phyloP scores from a whole-genome alignment of 2,888 invertebrate genomes.

The Lobophora halterata region DNA sequence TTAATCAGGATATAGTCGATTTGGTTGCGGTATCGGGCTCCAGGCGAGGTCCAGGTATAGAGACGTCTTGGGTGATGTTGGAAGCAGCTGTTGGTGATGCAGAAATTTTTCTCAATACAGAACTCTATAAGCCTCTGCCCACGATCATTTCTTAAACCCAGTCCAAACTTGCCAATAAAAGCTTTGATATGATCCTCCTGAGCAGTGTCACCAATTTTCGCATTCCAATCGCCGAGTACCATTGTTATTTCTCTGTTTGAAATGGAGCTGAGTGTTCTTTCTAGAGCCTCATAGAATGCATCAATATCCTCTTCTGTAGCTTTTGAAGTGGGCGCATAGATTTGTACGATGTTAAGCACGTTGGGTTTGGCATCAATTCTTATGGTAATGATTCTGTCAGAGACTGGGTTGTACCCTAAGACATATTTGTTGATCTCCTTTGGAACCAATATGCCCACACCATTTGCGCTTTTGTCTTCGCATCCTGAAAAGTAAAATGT shows the following conservation, averaged over 20 bases:
- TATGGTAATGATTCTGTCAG: constrained; percentile 8
- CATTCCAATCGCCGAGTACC: constrained; percentile 4
- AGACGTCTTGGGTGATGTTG: constrained; percentile 19
- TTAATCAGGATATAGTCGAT: constrained; percentile 24
- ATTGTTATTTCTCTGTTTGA: constrained; percentile 16
- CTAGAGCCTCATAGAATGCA: constrained; percentile 11
- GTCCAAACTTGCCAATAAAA: constrained; percentile 1
- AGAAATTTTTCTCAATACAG: constrained; percentile 3
- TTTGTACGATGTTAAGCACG: constrained; percentile 19
- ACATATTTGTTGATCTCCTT: constrained; percentile 6
- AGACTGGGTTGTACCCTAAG: constrained; percentile 13
- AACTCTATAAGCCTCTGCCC: constrained; percentile 8
- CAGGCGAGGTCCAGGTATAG: constrained; percentile 22
- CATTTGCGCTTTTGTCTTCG: constrained; percentile 14
- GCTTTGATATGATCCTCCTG: background rate
- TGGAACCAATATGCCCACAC: constrained; percentile 17
- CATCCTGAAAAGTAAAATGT: constrained; percentile 20
- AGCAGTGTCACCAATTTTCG: background rate
- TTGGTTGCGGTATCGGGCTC: constrained; percentile 18
- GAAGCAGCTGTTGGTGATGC: constrained; percentile 17
- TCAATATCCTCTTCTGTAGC: constrained; percentile 18
- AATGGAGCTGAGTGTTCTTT: constrained; percentile 3
- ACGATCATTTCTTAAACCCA: constrained; percentile 6
- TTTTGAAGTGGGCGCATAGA: constrained; percentile 22
- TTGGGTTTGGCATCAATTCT: constrained; percentile 12